Conservation (phyloP, 2,797 vertebrate genomes). For the Chromis chromis region DNA sequence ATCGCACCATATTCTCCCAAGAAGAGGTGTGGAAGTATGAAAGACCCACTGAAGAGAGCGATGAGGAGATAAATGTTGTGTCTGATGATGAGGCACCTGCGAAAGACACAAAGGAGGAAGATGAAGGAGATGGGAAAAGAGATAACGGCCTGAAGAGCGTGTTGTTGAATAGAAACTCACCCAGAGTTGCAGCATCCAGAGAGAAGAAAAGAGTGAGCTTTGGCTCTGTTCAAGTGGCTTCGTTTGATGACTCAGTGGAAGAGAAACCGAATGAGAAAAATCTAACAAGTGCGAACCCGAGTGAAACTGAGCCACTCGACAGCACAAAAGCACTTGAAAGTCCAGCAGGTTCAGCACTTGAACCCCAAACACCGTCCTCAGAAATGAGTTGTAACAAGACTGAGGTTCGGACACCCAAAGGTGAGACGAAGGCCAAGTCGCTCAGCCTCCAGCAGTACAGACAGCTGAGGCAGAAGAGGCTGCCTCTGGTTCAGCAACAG, state of each 20-base stretch:
- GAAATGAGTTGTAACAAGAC: not conserved
- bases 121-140: not conserved
- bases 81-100: conserved; percentile 71
- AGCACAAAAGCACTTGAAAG: conserved; percentile 13
- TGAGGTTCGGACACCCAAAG: conserved; percentile 2
- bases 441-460: conserved; percentile 95
- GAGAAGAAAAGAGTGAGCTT: conserved; percentile 83
- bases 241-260: conserved; percentile 58
- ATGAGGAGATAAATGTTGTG: conserved; percentile 80
- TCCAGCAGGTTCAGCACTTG: conserved; percentile 4
- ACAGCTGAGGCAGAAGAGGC: conserved; percentile 86
- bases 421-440: conserved; percentile 84
- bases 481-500: conserved; percentile 67
- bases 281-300: not conserved
- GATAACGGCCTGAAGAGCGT: conserved; percentile 52
- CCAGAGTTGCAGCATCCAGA: conserved; percentile 26
- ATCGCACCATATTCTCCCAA: conserved; percentile 57
- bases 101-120: not conserved
- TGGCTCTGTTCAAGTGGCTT: conserved; percentile 71
- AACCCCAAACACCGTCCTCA: conserved; percentile 1
- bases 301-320: conserved; percentile 4
- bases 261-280: conserved; percentile 23
- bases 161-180: conserved; percentile 56
- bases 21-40: conserved; percentile 80
- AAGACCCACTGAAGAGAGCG: conserved; percentile 71